These are phyloP conservation scores for Vombatus ursinus DNA, from an alignment of 2,113 vertebrate species.

Conservation along the genomic window DNA sequence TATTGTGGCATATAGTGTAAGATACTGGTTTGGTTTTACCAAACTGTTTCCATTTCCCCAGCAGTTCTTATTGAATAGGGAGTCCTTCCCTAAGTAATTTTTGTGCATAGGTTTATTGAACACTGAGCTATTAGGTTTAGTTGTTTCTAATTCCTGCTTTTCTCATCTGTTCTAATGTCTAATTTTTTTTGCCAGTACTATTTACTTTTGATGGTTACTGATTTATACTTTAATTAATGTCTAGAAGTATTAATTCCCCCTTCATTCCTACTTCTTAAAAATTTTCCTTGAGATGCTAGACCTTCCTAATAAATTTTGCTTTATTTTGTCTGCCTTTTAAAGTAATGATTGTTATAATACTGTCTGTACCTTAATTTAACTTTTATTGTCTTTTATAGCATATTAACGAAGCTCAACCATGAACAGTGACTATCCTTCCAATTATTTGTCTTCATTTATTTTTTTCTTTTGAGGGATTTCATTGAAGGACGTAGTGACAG, in stretches of 20 bases:
- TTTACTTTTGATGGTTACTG: not conserved
- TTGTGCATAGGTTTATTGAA: not conserved
- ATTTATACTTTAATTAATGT: not conserved
- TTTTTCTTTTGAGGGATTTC: constrained; percentile 80
- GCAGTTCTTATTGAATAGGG: not conserved
- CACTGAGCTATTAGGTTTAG: not conserved
- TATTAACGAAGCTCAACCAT: not conserved
- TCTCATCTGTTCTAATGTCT: not conserved
- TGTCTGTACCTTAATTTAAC: not conserved
- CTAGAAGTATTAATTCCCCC: not conserved
- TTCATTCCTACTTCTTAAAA: not conserved
- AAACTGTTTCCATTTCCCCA: not conserved
- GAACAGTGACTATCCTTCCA: not conserved
- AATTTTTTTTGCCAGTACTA: not conserved
- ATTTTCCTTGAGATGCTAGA: not conserved
- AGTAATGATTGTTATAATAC: not conserved
- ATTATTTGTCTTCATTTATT: not conserved
- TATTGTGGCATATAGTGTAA: not conserved
- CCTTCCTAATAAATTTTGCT: not conserved
- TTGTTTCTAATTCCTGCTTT: not conserved
- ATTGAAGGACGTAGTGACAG: constrained; percentile 76
- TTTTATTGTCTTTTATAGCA: not conserved
- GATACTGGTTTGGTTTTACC: not conserved
- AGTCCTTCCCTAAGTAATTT: not conserved
- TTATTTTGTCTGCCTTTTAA: not conserved